Base-by-base conservation (phyloP, 2,113 vertebrate genomes). In the Mola mola region DNA sequence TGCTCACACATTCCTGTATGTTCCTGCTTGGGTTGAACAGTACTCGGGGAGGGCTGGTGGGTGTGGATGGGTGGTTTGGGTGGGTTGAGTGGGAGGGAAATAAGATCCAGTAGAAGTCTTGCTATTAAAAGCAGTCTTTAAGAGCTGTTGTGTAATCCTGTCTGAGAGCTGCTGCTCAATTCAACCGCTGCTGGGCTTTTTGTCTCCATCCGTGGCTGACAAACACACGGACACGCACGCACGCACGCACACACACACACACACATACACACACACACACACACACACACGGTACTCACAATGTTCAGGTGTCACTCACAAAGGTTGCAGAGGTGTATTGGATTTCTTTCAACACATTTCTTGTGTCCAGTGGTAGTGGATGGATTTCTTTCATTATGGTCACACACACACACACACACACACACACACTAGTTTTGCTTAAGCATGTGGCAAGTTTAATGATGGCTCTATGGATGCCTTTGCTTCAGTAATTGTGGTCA, bases 61-160 rank as follows among this genome's bases (percentile, higher is more conserved):
- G 4, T 4, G 29, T 31, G 48, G 48, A 9, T 73, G 60, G 62
- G 52, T 64, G 60, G 56, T 36, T n/a, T 63, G 55, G 70, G 75
- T 72, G 51, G 66, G 62, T 29, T 29, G 65, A 68, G 63, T 63
- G 64, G 65, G 80, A 78, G 63, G 65, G 59, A 78, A 79, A 83
- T 74, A 69, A 78, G 75, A 88, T 78, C 57, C 75, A 79, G 72
- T 76, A 60, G 64, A 33, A 73, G 60, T 70, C 73, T 60, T 72
- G 84, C 76, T 87, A 83, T 73, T 80, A 81, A 84, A 82, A 88
- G 81, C 79, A 61, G 36, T 79, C 81, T 86, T 75, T 83, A 87
- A 81, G 83, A 87, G 77, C 60, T 58, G 61, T 87, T 82, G 83
- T 84, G 83, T 86, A 88, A 90, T 88, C 68, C 75, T 44, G 75